phyloP scores from a whole-genome alignment of 2,888 invertebrate species.

The Synergus japonicus region DNA sequence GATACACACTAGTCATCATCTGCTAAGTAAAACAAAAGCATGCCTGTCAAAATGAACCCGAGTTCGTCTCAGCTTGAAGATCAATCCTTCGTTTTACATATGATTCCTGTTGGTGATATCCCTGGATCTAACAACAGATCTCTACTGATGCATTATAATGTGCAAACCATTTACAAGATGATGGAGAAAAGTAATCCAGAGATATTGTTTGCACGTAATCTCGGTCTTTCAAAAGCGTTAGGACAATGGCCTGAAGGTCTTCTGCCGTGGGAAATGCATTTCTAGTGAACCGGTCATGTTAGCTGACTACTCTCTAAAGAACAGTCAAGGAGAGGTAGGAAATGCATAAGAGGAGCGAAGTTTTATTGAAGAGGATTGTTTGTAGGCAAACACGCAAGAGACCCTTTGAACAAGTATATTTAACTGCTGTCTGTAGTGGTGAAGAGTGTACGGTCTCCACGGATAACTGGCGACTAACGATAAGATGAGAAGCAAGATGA shows the following conservation, averaged over 20 bases:
- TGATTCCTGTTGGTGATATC: background rate
- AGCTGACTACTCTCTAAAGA: background rate
- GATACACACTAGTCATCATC: constrained; percentile 64
- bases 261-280: constrained; percentile 7
- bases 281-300: background rate
- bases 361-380: constrained; percentile 7
- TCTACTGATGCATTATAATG: background rate
- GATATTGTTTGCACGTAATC: too few species aligned
- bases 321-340: background rate
- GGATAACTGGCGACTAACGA: background rate
- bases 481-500: background rate
- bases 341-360: constrained; percentile 2
- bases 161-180: background rate
- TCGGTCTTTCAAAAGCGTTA: background rate
- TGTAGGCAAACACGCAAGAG: background rate
- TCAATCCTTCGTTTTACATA: background rate
- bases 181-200: too few species aligned
- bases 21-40: constrained; percentile 63
- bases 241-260: background rate
- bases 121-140: background rate
- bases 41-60: constrained; percentile 49
- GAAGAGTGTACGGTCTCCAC: background rate
- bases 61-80: background rate
- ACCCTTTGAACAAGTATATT: background rate
- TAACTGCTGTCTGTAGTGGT: background rate